These are phyloP conservation scores for Marasmarcha lunaedactyla DNA, from an alignment of 2,888 invertebrate species.

Conservation along the genomic window DNA sequence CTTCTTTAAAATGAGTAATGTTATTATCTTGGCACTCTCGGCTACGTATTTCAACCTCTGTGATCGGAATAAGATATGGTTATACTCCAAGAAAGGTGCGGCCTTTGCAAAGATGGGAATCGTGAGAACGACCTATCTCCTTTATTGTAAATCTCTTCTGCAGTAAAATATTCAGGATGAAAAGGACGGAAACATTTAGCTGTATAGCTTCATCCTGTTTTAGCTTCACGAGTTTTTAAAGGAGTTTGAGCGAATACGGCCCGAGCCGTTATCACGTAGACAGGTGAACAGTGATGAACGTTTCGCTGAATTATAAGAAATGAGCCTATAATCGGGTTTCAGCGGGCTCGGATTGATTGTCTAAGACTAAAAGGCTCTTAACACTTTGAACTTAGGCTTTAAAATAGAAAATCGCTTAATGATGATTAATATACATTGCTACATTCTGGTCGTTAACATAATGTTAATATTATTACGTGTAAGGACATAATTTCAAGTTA, in stretches of 20 bases:
- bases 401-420: too few relatives aligned
- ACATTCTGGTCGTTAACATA: too few relatives aligned
- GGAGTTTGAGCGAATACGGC: not conserved
- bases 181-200: not conserved
- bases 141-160: not conserved
- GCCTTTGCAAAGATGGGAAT: not conserved
- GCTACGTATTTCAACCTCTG: not conserved
- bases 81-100: not conserved
- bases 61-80: not conserved
- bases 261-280: constrained; percentile 12
- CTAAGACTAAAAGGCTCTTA: not conserved
- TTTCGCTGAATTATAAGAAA: constrained; percentile 13
- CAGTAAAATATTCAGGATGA: not conserved
- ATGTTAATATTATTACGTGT: too few relatives aligned
- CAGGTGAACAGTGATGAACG: constrained; percentile 9
- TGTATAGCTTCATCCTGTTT: not conserved
- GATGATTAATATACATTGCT: too few relatives aligned
- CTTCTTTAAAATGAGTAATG: not conserved
- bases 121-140: not conserved
- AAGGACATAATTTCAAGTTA: too few relatives aligned
- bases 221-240: not conserved
- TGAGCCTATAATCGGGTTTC: constrained; percentile 11
- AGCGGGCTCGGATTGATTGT: constrained; percentile 7
- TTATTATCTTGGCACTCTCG: not conserved
- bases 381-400: too few relatives aligned